Evolutionary conservation across 2,888 invertebrate species (phyloP).

Genomic region (Synanthedon tipuliformis): DNA sequence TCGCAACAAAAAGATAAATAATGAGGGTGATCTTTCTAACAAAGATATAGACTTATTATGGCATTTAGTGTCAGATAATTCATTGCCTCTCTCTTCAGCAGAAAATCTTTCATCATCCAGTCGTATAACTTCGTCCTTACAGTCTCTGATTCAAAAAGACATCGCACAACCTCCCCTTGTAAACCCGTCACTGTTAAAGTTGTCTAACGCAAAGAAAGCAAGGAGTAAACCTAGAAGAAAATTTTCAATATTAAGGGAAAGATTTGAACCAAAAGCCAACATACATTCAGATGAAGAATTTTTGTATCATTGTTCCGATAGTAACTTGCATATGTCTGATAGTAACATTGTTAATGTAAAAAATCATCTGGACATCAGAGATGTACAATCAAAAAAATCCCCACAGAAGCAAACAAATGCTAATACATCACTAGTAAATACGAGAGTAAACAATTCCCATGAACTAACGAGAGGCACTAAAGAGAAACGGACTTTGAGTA

Average conservation of each 20-base stretch:
- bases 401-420: conserved; percentile 21
- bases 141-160: conserved; percentile 59
- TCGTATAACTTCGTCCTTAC: conserved; percentile 51
- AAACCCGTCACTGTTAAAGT: conserved; percentile 31
- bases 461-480: conserved; percentile 15
- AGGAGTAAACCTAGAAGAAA: conserved; percentile 65
- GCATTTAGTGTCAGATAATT: conserved; percentile 56
- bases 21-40: conserved; percentile 45
- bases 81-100: conserved; percentile 28
- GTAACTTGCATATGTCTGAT: conserved; percentile 27
- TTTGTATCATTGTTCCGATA: conserved; percentile 47
- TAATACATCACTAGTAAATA: conserved; percentile 8
- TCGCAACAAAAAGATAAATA: conserved; percentile 35
- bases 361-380: conserved; percentile 23
- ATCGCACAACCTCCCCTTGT: conserved; percentile 18
- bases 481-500: conserved; percentile 65
- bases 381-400: conserved; percentile 11
- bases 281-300: conserved; percentile 59
- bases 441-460: background rate
- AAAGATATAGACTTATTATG: conserved; percentile 57
- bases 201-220: conserved; percentile 46
- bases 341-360: conserved; percentile 29
- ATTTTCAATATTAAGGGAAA: conserved; percentile 70
- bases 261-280: conserved; percentile 64
- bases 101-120: conserved; percentile 46